Conservation (phyloP, 2,797 vertebrate genomes). For the Neosilurus hyrtlii region DNA sequence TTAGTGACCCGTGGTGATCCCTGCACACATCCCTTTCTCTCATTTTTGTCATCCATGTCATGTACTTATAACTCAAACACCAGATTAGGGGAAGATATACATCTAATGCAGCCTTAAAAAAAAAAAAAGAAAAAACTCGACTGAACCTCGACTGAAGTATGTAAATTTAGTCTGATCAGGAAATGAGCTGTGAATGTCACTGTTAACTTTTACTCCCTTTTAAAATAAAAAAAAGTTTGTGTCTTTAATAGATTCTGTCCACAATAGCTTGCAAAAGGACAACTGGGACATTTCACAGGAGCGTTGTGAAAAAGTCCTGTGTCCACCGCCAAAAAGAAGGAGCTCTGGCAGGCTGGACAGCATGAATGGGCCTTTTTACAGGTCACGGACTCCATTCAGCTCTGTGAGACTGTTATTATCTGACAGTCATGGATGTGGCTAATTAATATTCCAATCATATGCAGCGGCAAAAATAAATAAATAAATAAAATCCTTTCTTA, state of each 20-base stretch:
- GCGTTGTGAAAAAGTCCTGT: constrained; percentile 90
- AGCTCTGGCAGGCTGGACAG: constrained; percentile 83
- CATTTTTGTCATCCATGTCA: constrained; percentile 66
- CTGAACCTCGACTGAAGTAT: constrained; percentile 39
- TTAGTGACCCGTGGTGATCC: constrained; percentile 49
- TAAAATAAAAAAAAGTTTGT: constrained; percentile 62
- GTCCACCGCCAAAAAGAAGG: constrained; percentile 87
- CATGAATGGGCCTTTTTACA: constrained; percentile 95
- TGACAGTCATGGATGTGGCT: constrained; percentile 90
- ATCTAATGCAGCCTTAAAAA: constrained; percentile 15
- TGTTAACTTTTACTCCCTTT: constrained; percentile 64
- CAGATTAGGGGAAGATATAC: constrained; percentile 44
- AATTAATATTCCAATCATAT: constrained; percentile 99
- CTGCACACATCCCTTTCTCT: constrained; percentile 59
- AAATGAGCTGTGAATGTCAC: constrained; percentile 68
- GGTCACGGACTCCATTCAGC: constrained; percentile 95
- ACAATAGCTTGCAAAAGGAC: constrained; percentile 76
- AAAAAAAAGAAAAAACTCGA: constrained; percentile 43
- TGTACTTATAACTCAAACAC: constrained; percentile 68
- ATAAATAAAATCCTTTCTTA: constrained; percentile 76
- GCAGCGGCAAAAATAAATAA: constrained; percentile 57
- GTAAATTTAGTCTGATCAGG: constrained; percentile 70
- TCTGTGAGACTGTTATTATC: constrained; percentile 91
- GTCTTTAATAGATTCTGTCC: constrained; percentile 73
- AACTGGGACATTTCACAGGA: constrained; percentile 83